phyloP scores from a whole-genome alignment of 1,140 invertebrate species.

The Oppia nitens region DNA sequence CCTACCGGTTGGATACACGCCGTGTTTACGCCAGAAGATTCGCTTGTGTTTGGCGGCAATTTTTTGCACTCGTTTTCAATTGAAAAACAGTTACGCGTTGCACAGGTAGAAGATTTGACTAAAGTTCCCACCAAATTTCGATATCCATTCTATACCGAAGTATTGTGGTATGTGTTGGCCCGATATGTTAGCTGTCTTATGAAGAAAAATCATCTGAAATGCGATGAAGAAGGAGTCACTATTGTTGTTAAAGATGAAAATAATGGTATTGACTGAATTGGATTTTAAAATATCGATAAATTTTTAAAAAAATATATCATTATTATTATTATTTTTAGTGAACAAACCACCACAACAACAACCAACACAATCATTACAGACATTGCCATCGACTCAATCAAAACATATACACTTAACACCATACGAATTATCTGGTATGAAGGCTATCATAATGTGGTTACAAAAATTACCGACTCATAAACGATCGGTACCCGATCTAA shows the following conservation, averaged over 20 bases:
- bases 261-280: not conserved
- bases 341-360: not conserved
- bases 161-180: slow-evolving; percentile 93
- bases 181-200: slow-evolving; percentile 74
- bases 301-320: no score
- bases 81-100: slow-evolving; percentile 45
- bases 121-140: slow-evolving; percentile 91
- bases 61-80: slow-evolving; percentile 85
- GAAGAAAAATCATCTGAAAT: slow-evolving; percentile 52
- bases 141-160: slow-evolving; percentile 93
- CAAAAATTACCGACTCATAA: slow-evolving; percentile 69
- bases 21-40: slow-evolving; percentile 87
- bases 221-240: slow-evolving; percentile 20
- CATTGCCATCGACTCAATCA: not conserved
- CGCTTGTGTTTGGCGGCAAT: slow-evolving; percentile 92
- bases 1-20: slow-evolving; percentile 97
- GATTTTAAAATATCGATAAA: no score
- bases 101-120: slow-evolving; percentile 81
- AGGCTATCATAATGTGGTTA: slow-evolving; percentile 78
- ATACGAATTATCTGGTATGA: slow-evolving; percentile 34
- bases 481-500: slow-evolving; percentile 77
- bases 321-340: no score
- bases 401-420: slow-evolving; percentile 21
- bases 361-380: not conserved
- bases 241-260: not conserved